Base-by-base conservation (phyloP, 2,797 vertebrate species). In the Cryptoblepharus egeriae region DNA sequence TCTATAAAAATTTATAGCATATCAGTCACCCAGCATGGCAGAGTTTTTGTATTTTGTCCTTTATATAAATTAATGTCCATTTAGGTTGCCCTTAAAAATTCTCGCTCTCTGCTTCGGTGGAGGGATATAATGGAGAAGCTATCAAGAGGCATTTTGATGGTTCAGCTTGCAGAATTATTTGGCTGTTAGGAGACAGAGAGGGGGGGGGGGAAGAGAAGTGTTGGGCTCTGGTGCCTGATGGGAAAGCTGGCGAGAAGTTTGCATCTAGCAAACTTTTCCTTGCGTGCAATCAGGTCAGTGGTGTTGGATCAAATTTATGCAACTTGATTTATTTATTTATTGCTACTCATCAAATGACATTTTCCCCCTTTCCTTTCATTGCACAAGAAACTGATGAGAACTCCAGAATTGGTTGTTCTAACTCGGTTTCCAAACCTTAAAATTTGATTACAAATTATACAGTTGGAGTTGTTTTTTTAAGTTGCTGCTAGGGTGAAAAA, bases 1-100 rank as follows among this genome's bases (percentile, higher is more conserved):
- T 91, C 93, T 92, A 91, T 95, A 94, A 96, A 95, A 95, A 95
- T 95, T 94, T 94, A 93, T 92, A 92, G 89, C 45, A 64, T 91
- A 93, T 95, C 89, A 82, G 89, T 89, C 90, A 92, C 88, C 93
- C 91, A 92, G 93, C 93, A 95, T 93, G 92, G 91, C 93, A 92
- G 95, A 93, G 94, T 93, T 93, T 95, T 95, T 95, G 93, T 88
- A 88, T 95, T 93, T 93, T 92, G 83, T 90, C 93, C 93, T 92
- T 92, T 91, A 89, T 90, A 92, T 92, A 90, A 90, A 92, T 90
- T 91, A 87, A 88, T 85, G 88, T 85, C 70, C 68, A 84, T 92
- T 91, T 88, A 92, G 91, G 83, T 80, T 85, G 89, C 82, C 85
- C 88, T 92, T 90, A 91, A 91, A 90, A 85, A 72, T 79, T 84